Conservation (phyloP, 2,888 invertebrate species). For the Cryptosula pallasiana region DNA sequence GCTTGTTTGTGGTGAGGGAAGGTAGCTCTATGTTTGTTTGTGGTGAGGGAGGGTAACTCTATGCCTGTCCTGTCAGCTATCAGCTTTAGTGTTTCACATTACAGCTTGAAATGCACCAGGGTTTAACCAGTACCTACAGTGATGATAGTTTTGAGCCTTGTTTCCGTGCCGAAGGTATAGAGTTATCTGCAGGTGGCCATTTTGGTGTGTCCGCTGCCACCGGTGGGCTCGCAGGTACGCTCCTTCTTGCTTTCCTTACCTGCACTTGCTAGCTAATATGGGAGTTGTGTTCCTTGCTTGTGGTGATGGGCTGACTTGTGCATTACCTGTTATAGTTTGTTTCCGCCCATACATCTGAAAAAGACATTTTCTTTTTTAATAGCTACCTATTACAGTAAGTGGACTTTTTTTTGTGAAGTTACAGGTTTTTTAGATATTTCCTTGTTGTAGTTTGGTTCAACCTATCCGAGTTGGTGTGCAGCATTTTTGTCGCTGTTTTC, state of each 20-base stretch:
- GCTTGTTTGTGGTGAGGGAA: too few species aligned
- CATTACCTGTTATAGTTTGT: neutral
- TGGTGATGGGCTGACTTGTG: neutral
- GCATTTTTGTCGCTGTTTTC: too few species aligned
- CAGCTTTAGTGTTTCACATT: conserved; percentile 31
- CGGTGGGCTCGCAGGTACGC: conserved; percentile 64
- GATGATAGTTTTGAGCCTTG: conserved; percentile 92
- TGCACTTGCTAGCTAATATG: too few species aligned
- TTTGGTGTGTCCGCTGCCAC: conserved; percentile 96
- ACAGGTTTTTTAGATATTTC: too few species aligned
- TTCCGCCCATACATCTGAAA: neutral
- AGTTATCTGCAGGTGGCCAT: conserved; percentile 76
- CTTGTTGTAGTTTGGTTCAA: too few species aligned
- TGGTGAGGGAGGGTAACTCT: too few species aligned
- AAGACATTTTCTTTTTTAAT: neutral
- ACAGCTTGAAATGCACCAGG: conserved; percentile 81
- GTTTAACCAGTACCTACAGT: conserved; percentile 73
- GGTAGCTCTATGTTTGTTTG: neutral
- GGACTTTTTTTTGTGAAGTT: too few species aligned
- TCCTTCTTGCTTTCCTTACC: too few species aligned
- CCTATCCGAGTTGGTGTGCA: too few species aligned
- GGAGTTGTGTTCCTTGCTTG: too few species aligned
- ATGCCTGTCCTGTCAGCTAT: too few species aligned
- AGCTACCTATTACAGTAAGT: too few species aligned
- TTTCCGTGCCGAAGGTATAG: conserved; percentile 82